Evolutionary conservation across 1,140 invertebrate genomes (phyloP), one percentile per base, ranked within the genome.

Genomic region (Plectrocnemia conspersa): DNA sequence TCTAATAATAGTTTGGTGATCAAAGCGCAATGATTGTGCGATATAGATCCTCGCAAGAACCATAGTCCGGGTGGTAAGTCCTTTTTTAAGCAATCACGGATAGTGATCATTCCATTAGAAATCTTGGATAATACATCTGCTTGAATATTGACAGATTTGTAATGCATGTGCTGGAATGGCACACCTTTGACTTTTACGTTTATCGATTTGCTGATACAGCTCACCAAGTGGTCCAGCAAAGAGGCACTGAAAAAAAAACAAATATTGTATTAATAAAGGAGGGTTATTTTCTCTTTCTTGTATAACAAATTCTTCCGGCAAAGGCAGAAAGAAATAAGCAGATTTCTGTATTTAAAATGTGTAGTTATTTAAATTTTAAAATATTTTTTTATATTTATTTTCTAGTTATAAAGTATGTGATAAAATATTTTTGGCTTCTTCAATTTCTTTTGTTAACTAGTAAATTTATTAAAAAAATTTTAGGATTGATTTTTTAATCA

Each of bases 1-100:
- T 98, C 93, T 56, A 88, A 84, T 0, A 98, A 79, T 2, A 98
- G 78, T 44, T 82, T 81, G 21, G 94, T 90, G 22, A 97, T 91
- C 38, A 88, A 84, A 70, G 92, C 86, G 3, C 93, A 89, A 40
- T 95, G 79, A 67, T 91, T 89, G 53, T 84, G 79, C 5, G 84
- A 82, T 59, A 92, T 89, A 38, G 80, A 77, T 1, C 93, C 93
- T 58, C 86, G 78, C 55, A 96, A 75, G 82, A 91, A 97, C 93
- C 93, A 96, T 38, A 64, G 47, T 10, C 64, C 63, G 0, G 66
- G 64, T 0, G 65, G 64, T 3, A 63, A 53, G 3, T 66, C 64
- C 0, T 48, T 55, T 11, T 69, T 64, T 50, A 50, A 24, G 13
- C 47, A 50, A 13, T 50, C 47, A 6, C 18, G 18, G 7, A 50